Conservation (phyloP, 2,113 vertebrate species). For the Calidris pygmaea region DNA sequence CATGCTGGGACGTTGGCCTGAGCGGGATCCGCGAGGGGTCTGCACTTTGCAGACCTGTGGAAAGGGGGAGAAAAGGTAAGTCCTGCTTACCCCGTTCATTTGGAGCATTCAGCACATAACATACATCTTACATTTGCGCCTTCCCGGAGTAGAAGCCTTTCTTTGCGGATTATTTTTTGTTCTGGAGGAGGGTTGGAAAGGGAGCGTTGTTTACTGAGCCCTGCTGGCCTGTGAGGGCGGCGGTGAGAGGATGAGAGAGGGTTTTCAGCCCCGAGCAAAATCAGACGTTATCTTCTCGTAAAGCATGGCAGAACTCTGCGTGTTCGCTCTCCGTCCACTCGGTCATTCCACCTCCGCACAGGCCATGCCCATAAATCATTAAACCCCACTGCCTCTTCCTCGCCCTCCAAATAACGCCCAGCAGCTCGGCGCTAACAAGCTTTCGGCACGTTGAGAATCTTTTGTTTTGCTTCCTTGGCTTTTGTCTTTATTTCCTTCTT, state of each 20-base stretch:
- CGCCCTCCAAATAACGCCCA: background rate
- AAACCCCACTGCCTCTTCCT: conserved; percentile 13
- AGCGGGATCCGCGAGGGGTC: conserved; percentile 59
- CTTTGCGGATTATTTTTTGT: background rate
- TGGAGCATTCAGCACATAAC: conserved; percentile 49
- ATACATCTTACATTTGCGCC: conserved; percentile 41
- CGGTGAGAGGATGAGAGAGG: background rate
- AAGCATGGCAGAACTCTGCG: conserved; percentile 25
- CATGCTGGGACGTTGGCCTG: conserved; percentile 65
- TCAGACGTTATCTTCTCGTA: background rate
- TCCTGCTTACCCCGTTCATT: conserved; percentile 45
- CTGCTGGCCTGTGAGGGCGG: background rate
- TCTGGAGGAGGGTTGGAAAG: background rate
- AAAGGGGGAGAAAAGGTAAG: conserved; percentile 64
- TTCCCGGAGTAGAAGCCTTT: conserved; percentile 31
- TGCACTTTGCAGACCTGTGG: conserved; percentile 65
- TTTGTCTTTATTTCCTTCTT: conserved; percentile 6
- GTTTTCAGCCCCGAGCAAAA: background rate
- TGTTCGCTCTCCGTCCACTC: background rate
- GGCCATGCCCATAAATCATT: conserved; percentile 56
- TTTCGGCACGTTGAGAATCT: background rate
- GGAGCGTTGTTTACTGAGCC: background rate
- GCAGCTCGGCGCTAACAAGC: conserved; percentile 32
- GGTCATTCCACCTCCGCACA: conserved; percentile 18
- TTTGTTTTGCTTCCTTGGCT: conserved; percentile 40